Evolutionary conservation across 2,888 invertebrate species (phyloP).

Genomic region (Eilema griseolum): DNA sequence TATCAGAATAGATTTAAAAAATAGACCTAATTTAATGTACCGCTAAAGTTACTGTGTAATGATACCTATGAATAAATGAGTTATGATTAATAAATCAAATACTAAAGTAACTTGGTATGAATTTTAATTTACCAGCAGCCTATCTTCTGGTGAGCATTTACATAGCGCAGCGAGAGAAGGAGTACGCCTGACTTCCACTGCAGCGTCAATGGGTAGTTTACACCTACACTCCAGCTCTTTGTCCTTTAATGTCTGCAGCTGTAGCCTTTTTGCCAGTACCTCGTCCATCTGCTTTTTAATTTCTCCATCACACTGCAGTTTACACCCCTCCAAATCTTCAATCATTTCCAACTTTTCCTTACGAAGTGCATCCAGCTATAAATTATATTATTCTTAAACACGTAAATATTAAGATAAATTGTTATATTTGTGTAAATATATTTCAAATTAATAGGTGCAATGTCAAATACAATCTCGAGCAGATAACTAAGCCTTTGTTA

Average conservation of each 20-base stretch:
- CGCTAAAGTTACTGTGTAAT: too few species aligned
- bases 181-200: conserved; percentile 74
- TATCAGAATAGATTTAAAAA: too few species aligned
- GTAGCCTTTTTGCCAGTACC: conserved; percentile 62
- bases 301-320: conserved; percentile 63
- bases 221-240: conserved; percentile 73
- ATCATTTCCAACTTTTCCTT: conserved; percentile 65
- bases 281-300: conserved; percentile 63
- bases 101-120: background rate
- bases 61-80: too few species aligned
- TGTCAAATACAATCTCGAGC: too few species aligned
- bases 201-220: conserved; percentile 67
- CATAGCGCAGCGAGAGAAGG: conserved; percentile 77
- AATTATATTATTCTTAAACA: background rate
- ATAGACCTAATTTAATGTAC: too few species aligned
- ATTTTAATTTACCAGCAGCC: conserved; percentile 55
- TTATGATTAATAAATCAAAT: background rate
- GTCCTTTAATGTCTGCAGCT: conserved; percentile 60
- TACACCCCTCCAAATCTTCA: conserved; percentile 73
- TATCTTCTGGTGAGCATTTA: conserved; percentile 69
- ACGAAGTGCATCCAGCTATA: conserved; percentile 65
- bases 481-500: too few species aligned
- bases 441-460: too few species aligned
- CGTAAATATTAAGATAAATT: background rate
- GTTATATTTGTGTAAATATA: too few species aligned